Evolutionary conservation across 2,888 invertebrate genomes (phyloP), one percentile per base, ranked within the genome.

Genomic region (Rutpela maculata): DNA sequence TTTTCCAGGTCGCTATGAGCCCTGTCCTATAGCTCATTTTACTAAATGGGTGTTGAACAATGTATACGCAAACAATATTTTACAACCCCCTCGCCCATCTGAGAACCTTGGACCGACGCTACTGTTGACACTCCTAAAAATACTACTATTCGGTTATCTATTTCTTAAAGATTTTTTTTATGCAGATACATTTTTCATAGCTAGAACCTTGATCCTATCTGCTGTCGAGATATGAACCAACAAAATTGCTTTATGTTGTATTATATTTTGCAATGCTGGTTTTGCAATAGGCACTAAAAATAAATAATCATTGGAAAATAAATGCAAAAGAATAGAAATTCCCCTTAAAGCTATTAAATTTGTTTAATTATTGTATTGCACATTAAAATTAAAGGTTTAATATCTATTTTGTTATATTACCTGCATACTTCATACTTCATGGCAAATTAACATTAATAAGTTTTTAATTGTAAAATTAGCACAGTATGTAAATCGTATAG

Each of bases 371-470:
- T 35, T 26, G 6, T 6, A 26, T 50, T 50, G n/a, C 50, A 17
- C n/a, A 6, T 50, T 50, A 50, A 43, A 43, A 50, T n/a, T 50
- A 50, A 50, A n/a, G n/a, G 6, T n/a, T 50, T 50, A n/a, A 50
- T 50, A 50, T 50, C 15, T n/a, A 50, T 50, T 50, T 50, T n/a
- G 7, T 7, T 50, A 17, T n/a, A 50, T n/a, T 35, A 35, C 31
- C 31, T 50, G n/a, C 12, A n/a, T 6, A 15, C n/a, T 50, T 50
- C 12, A n/a, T 6, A 15, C n/a, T 50, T 50, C 50, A n/a, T 15
- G 50, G n/a, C 50, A 50, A 50, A 50, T 50, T 50, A 50, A 50
- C 50, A 50, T 50, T 50, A 50, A 50, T 50, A 50, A 50, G 4
- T n/a, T 50, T 50, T 50, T 15, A 50, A 50, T 50, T 50, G 50